Percentiles rank a stretch among this genome's conserved stretches.
Evolutionary conservation across 2,888 invertebrate species (phyloP).

Genomic region (Ornithoptera alexandrae): DNA sequence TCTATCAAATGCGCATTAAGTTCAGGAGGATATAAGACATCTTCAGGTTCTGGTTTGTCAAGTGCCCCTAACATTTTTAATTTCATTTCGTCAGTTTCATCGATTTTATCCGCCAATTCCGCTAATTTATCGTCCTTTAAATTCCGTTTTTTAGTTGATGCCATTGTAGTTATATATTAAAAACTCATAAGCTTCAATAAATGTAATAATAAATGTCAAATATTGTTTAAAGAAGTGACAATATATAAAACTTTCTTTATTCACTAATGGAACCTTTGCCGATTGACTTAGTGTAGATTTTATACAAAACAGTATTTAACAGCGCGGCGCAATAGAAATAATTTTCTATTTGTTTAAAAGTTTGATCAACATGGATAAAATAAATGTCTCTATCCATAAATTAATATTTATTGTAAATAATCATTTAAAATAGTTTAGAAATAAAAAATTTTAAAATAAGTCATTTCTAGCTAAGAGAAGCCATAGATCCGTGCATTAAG

Average conservation of each 20-base stretch:
- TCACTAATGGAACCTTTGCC: neutral
- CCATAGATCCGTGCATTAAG: too few species aligned
- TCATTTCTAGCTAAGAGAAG: too few species aligned
- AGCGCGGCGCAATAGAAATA: too few species aligned
- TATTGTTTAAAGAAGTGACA: constrained; percentile 1
- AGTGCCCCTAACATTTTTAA: constrained; percentile 65
- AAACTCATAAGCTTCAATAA: neutral
- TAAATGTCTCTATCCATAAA: too few species aligned
- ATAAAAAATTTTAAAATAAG: too few species aligned
- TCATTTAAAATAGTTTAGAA: too few species aligned
- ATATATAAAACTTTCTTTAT: constrained; percentile 2
- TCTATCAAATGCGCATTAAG: constrained; percentile 81
- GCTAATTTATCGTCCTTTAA: constrained; percentile 53
- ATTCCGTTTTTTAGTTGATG: constrained; percentile 32
- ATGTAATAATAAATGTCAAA: constrained; percentile 8
- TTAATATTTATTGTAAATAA: too few species aligned
- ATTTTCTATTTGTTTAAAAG: too few species aligned
- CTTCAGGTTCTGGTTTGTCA: constrained; percentile 63
- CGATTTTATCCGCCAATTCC: constrained; percentile 65
- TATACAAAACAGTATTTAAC: too few species aligned
- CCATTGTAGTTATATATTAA: constrained; percentile 9
- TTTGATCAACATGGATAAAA: too few species aligned
- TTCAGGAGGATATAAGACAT: constrained; percentile 80
- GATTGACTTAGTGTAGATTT: too few species aligned
- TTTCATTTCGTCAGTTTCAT: constrained; percentile 75